Evolutionary conservation across 2,113 vertebrate genomes (phyloP), one percentile per base, ranked within the genome.

Genomic region (Egretta garzetta): DNA sequence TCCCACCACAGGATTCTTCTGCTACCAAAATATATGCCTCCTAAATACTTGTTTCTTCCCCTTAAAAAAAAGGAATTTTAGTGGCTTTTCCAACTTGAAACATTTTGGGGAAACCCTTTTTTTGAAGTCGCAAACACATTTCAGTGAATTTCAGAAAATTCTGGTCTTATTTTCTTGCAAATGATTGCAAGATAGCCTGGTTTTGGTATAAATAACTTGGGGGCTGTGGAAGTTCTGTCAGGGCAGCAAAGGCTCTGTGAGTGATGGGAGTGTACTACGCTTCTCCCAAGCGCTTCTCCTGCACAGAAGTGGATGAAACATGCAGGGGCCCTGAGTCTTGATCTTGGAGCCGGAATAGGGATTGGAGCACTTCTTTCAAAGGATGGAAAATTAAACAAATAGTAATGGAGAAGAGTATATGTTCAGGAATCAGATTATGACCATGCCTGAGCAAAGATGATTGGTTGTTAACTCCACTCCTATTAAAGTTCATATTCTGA

Each of bases 401-500:
- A 93, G 83, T 74, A 94, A 86, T 80, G 95, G 59, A 85, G 82
- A 80, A 94, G 37, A 91, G 64, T 93, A 82, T 88, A 71, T 63
- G 82, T 18, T 90, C 92, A 89, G 82, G 90, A 95, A 94, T 95
- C 86, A 86, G 93, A 94, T 90, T 95, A 94, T 74, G 80, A 95
- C 80, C 80, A 96, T 66, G 85, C 88, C 90, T 97, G 84, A 93
- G 86, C 90, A 92, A 90, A 93, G 87, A 96, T 6, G 60, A 91
- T 96, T 96, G 95, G 92, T 92, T 97, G 94, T 98, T 97, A 97
- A 96, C 92, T 86, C 77, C 73, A 70, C 43, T 97, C 85, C 80
- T 96, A 95, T 96, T 95, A 91, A 93, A 96, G 95, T 95, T 96
- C 90, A 86, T 96, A 88, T 95, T 97, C 96, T 91, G 87, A 97